Conservation (phyloP, 2,113 vertebrate genomes). For the Bufo bufo region DNA sequence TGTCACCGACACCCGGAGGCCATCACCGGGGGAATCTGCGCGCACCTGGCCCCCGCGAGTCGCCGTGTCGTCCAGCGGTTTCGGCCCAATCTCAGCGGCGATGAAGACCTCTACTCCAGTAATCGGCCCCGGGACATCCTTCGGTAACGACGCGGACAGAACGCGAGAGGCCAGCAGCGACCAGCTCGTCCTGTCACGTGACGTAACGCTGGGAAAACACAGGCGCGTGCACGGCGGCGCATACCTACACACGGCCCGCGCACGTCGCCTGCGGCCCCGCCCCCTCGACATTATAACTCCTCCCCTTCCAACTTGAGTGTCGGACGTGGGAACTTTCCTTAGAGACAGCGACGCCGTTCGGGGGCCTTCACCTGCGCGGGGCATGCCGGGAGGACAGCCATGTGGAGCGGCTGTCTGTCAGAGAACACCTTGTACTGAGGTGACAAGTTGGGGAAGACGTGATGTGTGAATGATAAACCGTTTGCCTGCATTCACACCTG, state of each 20-base stretch:
- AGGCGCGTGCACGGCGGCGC: constrained; percentile 34
- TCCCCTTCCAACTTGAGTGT: background rate
- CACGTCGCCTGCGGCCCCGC: background rate
- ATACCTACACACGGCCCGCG: constrained; percentile 39
- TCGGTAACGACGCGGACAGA: background rate
- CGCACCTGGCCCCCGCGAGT: background rate
- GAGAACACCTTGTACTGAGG: too few species aligned
- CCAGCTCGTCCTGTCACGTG: background rate
- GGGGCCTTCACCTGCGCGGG: too few species aligned
- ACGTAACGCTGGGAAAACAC: constrained; percentile 5
- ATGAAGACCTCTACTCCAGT: background rate
- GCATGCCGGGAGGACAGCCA: too few species aligned
- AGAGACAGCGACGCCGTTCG: too few species aligned
- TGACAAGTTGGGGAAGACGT: too few species aligned
- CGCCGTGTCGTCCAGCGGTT: background rate
- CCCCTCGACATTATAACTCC: too few species aligned
- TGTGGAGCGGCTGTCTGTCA: too few species aligned
- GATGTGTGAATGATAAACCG: too few species aligned
- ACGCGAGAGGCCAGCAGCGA: background rate
- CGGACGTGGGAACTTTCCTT: background rate
- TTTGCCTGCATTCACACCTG: too few species aligned
- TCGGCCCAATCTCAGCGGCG: too few species aligned
- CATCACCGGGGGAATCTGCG: background rate
- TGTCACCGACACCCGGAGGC: constrained; percentile 24
- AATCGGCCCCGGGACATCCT: background rate